Conservation (phyloP, 2,888 invertebrate genomes). For the Amaurobius ferox region DNA sequence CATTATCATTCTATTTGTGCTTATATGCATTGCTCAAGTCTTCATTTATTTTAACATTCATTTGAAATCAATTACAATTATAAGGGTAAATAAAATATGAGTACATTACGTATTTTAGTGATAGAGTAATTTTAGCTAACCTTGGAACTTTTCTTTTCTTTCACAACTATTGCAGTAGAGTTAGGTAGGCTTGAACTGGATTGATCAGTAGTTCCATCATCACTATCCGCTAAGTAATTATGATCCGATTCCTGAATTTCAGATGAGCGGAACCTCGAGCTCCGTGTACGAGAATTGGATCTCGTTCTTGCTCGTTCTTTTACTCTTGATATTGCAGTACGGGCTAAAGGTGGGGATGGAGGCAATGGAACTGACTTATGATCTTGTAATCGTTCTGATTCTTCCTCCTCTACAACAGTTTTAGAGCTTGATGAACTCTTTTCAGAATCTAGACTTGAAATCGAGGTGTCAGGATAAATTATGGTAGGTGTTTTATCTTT, state of each 20-base stretch:
- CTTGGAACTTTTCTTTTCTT: slow-evolving; percentile 36
- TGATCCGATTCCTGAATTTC: slow-evolving; percentile 48
- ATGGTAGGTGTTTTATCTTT: slow-evolving; percentile 20
- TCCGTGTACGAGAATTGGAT: slow-evolving; percentile 75
- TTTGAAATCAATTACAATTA: too few species aligned
- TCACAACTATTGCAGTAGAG: background rate
- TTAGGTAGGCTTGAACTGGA: slow-evolving; percentile 61
- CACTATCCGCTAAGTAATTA: slow-evolving; percentile 57
- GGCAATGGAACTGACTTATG: slow-evolving; percentile 79
- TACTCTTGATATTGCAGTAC: slow-evolving; percentile 82
- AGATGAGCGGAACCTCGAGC: slow-evolving; percentile 29
- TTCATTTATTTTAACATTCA: too few species aligned
- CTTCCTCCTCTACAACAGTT: slow-evolving; percentile 37
- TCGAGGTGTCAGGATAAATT: slow-evolving; percentile 75
- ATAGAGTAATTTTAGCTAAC: background rate
- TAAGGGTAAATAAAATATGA: too few species aligned
- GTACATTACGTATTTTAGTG: too few species aligned
- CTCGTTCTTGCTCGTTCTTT: slow-evolving; percentile 81
- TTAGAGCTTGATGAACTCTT: slow-evolving; percentile 9
- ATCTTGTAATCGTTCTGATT: slow-evolving; percentile 78
- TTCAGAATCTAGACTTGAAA: slow-evolving; percentile 74
- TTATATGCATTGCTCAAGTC: too few species aligned
- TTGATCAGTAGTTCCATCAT: slow-evolving; percentile 66
- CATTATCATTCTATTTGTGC: too few species aligned
- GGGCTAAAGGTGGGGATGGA: slow-evolving; percentile 83